Base-by-base conservation (phyloP, 2,113 vertebrate genomes). In the Mus musculus region DNA sequence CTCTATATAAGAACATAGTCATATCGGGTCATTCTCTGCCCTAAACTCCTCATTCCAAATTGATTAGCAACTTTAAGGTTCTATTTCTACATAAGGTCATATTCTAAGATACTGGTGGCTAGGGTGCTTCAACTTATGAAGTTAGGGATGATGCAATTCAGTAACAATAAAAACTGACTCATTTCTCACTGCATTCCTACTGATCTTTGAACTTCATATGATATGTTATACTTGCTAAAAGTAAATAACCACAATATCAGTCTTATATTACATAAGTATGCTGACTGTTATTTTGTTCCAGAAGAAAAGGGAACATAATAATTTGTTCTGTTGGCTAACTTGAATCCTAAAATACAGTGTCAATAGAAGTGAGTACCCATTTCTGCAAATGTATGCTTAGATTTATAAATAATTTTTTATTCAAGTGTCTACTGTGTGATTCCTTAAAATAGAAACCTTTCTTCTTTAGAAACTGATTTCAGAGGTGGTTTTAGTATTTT, bases 401-500 rank as follows among this genome's bases (percentile, higher is more conserved):
- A 93, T 76, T 85, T 65, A 91, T 92, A 86, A 56, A 78, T 56
- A 90, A 85, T 97, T 67, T 49, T 93, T 88, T 88, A 85, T 82
- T 91, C 67, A 84, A 91, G 26, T 93, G 80, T 89, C 95, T 90
- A 76, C 89, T 63, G 17, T 80, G 52, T 28, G 24, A 42, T n/a
- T 93, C 19, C 67, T 93, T 92, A 91, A 91, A 93, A 88, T 56
- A 78, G 61, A 88, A 92, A 65, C 7, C 30, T 96, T 96, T 96
- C 90, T n/a, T n/a, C n/a, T n/a, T n/a, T n/a, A n/a, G n/a, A n/a
- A n/a, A 89, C 75, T 95, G 77, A 84, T 73, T 87, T 94, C 71
- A 77, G 30, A 93, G 77, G 61, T 22, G 42, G 94, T 94, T 96
- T 96, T 90, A 94, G 22, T 93, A 95, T 93, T 96, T 96, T 69